These are phyloP conservation scores for Eubasilissa regina DNA, from an alignment of 1,140 invertebrate genomes.

Conservation along the genomic window DNA sequence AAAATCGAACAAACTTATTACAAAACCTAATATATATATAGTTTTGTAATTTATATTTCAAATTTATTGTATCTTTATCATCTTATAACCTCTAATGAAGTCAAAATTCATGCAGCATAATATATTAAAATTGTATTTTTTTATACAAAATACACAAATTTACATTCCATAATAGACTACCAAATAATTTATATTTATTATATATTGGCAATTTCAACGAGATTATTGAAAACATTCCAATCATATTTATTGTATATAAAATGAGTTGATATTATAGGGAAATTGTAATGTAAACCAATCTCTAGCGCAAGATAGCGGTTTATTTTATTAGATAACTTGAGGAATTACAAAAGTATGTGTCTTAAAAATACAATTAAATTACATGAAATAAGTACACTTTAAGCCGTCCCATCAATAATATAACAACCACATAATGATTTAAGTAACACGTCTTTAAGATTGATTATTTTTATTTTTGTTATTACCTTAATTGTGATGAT, in stretches of 20 bases:
- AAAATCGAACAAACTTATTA: too few species aligned
- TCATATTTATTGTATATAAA: conserved; percentile 31
- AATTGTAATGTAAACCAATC: conserved; percentile 21
- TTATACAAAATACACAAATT: not conserved
- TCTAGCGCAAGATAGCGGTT: conserved; percentile 11
- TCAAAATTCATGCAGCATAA: too few species aligned
- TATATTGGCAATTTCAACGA: conserved; percentile 9
- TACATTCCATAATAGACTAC: conserved; percentile 25
- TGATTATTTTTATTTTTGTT: conserved; percentile 35
- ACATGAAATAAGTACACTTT: not conserved
- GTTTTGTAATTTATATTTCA: too few species aligned
- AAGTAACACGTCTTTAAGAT: not conserved
- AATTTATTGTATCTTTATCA: too few species aligned
- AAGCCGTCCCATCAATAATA: conserved; percentile 43
- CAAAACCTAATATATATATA: too few species aligned
- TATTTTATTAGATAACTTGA: not conserved
- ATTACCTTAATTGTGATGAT: conserved; percentile 45
- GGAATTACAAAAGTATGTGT: conserved; percentile 32
- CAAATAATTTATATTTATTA: conserved; percentile 19
- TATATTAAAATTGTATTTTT: not conserved
- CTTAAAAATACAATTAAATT: conserved; percentile 33
- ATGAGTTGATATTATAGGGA: conserved; percentile 25
- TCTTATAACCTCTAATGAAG: too few species aligned
- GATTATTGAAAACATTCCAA: conserved; percentile 39
- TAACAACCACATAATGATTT: conserved; percentile 34